Percentiles rank a stretch among this genome's conserved stretches.
These are phyloP conservation scores for Gymnorhina tibicen DNA, from an alignment of 2,113 vertebrate species.

Conservation along the genomic window DNA sequence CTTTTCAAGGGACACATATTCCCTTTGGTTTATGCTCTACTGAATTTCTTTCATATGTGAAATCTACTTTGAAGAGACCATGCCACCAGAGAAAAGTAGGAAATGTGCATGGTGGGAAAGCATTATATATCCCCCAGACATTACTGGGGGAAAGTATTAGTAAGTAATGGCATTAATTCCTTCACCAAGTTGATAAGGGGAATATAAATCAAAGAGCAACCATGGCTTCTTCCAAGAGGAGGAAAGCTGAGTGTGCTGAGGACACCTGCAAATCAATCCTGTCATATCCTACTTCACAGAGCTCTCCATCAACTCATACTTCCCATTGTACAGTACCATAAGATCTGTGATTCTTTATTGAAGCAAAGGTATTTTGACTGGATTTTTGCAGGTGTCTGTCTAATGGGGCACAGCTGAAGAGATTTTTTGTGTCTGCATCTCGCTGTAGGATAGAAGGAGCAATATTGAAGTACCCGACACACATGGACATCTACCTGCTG, in stretches of 20 bases:
- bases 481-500: not conserved
- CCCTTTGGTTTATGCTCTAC: not conserved
- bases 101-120: not conserved
- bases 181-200: not conserved
- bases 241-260: not conserved
- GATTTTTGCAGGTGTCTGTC: not conserved
- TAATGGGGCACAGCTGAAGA: not conserved
- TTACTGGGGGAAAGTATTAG: not conserved
- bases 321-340: accelerated
- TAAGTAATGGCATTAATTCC: not conserved
- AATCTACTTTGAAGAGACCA: not conserved
- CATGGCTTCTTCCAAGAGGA: not conserved
- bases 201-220: not conserved
- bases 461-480: not conserved
- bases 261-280: not conserved
- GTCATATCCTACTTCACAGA: not conserved
- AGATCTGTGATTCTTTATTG: not conserved
- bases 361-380: not conserved
- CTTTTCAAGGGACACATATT: not conserved
- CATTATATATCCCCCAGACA: not conserved
- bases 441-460: not conserved
- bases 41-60: not conserved
- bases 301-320: not conserved
- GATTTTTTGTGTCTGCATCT: not conserved
- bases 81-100: not conserved